Conservation (phyloP, 2,888 invertebrate genomes). For the Megalurothrips usitatus region DNA sequence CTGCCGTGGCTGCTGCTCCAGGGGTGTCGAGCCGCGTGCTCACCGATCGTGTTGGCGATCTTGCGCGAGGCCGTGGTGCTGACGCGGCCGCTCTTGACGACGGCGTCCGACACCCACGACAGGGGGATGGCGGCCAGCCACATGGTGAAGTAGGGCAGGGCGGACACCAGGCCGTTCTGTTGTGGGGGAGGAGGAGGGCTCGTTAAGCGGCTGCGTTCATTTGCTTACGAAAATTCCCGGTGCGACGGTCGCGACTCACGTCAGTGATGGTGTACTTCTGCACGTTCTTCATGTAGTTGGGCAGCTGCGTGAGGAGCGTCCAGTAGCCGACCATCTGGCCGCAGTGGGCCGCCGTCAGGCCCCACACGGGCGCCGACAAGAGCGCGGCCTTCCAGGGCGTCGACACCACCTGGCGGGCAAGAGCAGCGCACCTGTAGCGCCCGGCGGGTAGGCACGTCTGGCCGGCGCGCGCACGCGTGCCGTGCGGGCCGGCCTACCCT, state of each 20-base stretch:
- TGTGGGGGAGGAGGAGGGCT: background rate
- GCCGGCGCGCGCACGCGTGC: background rate
- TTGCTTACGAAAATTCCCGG: too few relatives aligned
- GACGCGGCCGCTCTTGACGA: background rate
- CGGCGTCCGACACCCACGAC: background rate
- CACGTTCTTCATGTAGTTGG: conserved; percentile 21
- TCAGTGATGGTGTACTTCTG: background rate
- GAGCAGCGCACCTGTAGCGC: background rate
- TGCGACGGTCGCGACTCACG: background rate
- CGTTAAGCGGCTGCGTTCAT: too few relatives aligned
- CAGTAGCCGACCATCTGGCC: conserved; percentile 23
- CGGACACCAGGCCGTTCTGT: conserved; percentile 10
- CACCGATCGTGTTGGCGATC: conserved; percentile 19
- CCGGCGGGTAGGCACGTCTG: background rate
- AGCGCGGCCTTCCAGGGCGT: background rate
- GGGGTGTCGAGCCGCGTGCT: background rate
- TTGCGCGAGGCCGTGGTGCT: conserved; percentile 14
- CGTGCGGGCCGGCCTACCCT: background rate
- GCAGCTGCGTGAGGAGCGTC: conserved; percentile 14
- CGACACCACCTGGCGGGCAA: background rate
- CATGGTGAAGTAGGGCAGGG: conserved; percentile 19
- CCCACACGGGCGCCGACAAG: background rate
- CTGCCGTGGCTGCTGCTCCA: background rate
- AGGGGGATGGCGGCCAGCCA: background rate
- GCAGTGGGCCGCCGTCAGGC: background rate